Base-by-base conservation (phyloP, 2,888 invertebrate species). In the Spodoptera picta region DNA sequence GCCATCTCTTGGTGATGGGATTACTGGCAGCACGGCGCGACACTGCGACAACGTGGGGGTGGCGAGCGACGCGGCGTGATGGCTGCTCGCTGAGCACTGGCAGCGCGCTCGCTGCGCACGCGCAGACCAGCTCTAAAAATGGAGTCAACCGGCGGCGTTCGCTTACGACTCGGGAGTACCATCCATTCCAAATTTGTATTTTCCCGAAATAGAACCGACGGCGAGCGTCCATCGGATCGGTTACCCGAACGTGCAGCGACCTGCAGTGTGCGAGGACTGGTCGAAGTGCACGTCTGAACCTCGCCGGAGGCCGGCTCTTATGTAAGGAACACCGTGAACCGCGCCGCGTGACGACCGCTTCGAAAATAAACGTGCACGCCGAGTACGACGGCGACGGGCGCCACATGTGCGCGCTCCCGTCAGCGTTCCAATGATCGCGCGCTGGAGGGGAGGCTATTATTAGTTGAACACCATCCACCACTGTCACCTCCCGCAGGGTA, bases 161-260 rank as follows among this genome's bases (percentile, higher is more conserved):
- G 92, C 92, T 93, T 92, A 90, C 92, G 90, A 90, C 87, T 91
- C 91, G 91, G 92, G 92, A 92, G 94, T 92, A 92, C 93, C 92
- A 93, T 93, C 93, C 93, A 92, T 93, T 96, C 97, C 97, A 97
- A 97, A 97, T 97, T 97, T 96, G 97, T 97, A 96, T 96, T 96
- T 96, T 96, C 96, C 96, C 96, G 95, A 97, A 97, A 97, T 96
- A 96, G 93, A 90, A 80, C 85, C 92, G 95, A 90, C 94, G 94
- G 93, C 94, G 92, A 82, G 91, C 92, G 92, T 91, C 90, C 89
- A 90, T 89, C 94, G 93, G 94, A 93, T 93, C 93, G 92, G 93
- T 93, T 94, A 92, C 92, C 90, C 92, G 88, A 89, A 86, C 92
- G 92, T 93, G 92, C 93, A 93, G 87, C 92, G 89, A 88, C 92